Evolutionary conservation across 2,888 invertebrate species (phyloP), one percentile per base, ranked within the genome.

Genomic region (Hypomecis atomaria): DNA sequence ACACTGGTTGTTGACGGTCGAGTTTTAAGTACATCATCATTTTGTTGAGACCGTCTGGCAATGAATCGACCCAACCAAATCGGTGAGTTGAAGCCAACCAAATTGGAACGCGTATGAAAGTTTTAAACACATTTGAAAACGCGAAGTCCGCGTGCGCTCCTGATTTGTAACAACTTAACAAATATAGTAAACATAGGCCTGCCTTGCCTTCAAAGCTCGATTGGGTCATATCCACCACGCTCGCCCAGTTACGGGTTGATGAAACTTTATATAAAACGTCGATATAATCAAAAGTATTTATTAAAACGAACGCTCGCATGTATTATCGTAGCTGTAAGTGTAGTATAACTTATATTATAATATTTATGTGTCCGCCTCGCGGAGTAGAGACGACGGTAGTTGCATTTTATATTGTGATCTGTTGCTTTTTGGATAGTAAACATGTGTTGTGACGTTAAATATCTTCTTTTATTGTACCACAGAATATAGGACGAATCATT

Each of bases 401-500:
- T 67, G 70, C 65, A 72, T 81, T 84, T 79, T 80, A 71, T 78
- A 70, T 80, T 86, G 86, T 85, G 86, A 86, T 88, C 82, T 86
- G 83, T 86, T 85, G 85, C 84, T 85, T 82, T 79, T 73, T 79
- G 65, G 75, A 71, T 83, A 70, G 67, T 76, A 75, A 85, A 76
- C 81, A 86, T 85, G 81, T 86, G 76, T 73, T 81, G 84, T 84
- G 83, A 79, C 80, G 83, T 86, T 85, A n/a, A n/a, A 65, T n/a
- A 66, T 56, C 54, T 10, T 11, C 6, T 65, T 74, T 79, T 78
- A 75, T 80, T 83, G n/a, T n/a, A n/a, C n/a, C n/a, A n/a, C n/a
- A n/a, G n/a, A n/a, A n/a, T n/a, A n/a, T n/a, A n/a, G n/a, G n/a
- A n/a, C n/a, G n/a, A n/a, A n/a, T n/a, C n/a, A n/a, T n/a, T n/a